Evolutionary conservation across 2,888 invertebrate genomes (phyloP).

Genomic region (Agrilus biguttatus): DNA sequence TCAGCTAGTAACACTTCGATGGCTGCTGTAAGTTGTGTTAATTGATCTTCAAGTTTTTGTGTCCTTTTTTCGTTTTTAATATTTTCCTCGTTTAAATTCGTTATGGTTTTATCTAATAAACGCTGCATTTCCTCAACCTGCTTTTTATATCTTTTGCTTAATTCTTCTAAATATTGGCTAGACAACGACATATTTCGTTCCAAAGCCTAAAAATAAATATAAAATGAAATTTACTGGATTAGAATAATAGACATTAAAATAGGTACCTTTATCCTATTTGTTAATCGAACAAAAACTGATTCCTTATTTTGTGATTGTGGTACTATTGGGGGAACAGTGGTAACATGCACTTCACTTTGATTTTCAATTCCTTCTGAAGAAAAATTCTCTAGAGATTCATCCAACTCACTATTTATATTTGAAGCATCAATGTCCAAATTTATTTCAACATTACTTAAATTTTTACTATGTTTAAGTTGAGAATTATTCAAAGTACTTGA

Average conservation of each 20-base stretch:
- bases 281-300: slow-evolving; percentile 88
- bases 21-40: slow-evolving; percentile 44
- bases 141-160: slow-evolving; percentile 87
- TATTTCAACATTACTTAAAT: background rate
- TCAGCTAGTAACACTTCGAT: slow-evolving; percentile 47
- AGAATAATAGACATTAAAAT: slow-evolving; percentile 5
- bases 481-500: background rate
- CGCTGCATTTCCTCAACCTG: slow-evolving; percentile 93
- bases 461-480: background rate
- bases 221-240: slow-evolving; percentile 3
- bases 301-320: slow-evolving; percentile 58
- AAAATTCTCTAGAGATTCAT: too few relatives aligned
- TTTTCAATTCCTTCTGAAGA: too few relatives aligned
- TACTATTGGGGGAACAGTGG: slow-evolving; percentile 22
- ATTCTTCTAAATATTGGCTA: slow-evolving; percentile 89
- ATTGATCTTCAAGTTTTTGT: slow-evolving; percentile 43
- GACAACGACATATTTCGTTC: slow-evolving; percentile 96
- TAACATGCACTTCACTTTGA: slow-evolving; percentile 4
- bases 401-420: too few relatives aligned
- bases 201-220: slow-evolving; percentile 46
- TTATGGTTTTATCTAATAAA: slow-evolving; percentile 64
- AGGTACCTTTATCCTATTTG: slow-evolving; percentile 84
- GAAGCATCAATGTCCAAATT: background rate
- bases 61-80: slow-evolving; percentile 61
- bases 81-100: slow-evolving; percentile 56